Evolutionary conservation across 2,888 invertebrate species (phyloP).

Genomic region (Volucella bombylans): DNA sequence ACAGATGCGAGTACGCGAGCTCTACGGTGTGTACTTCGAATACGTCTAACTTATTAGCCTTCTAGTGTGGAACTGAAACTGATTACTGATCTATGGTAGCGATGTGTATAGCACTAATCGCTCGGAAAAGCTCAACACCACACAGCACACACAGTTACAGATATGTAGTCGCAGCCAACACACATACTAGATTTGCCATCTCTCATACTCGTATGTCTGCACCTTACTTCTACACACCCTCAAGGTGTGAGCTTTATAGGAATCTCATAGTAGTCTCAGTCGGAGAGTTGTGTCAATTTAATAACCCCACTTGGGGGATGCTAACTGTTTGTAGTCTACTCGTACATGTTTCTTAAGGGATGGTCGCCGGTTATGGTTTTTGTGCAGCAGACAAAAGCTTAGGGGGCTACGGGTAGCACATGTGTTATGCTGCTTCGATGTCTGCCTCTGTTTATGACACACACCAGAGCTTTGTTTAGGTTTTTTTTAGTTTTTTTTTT

Average conservation of each 20-base stretch:
- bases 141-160: conserved; percentile 1
- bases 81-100: conserved; percentile 52
- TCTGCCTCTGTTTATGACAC: neutral
- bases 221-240: conserved; percentile 35
- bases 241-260: conserved; percentile 38
- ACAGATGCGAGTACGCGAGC: conserved; percentile 12
- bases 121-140: conserved; percentile 59
- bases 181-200: conserved; percentile 3
- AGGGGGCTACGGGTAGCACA: conserved; percentile 20
- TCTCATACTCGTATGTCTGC: neutral
- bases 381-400: conserved; percentile 45
- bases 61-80: conserved; percentile 56
- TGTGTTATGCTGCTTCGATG: neutral
- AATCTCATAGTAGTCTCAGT: conserved; percentile 4
- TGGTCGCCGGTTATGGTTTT: neutral
- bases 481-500: neutral
- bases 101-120: conserved; percentile 46
- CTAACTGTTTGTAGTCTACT: neutral
- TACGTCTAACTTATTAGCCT: conserved; percentile 56
- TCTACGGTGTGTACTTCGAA: conserved; percentile 21
- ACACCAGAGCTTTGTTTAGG: conserved; percentile 30
- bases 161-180: conserved; percentile 37
- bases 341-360: neutral
- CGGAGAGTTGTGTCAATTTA: conserved; percentile 12
- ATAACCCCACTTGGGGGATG: conserved; percentile 35